A percentile compares a stretch with the other conserved stretches of the same genome.
Conservation (phyloP, 2,888 invertebrate species). For the Podotricha telesiphe region DNA sequence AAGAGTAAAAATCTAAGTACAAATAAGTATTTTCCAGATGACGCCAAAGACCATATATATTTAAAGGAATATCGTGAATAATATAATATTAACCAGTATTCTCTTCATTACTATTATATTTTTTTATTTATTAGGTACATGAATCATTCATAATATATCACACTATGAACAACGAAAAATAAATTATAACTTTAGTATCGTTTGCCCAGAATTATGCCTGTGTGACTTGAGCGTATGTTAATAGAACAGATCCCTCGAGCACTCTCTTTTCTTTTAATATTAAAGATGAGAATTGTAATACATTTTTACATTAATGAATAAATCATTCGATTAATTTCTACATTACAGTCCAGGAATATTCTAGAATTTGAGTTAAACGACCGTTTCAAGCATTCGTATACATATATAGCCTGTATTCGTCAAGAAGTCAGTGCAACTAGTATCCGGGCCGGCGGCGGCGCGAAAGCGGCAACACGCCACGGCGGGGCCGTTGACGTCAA, state of each 20-base stretch:
- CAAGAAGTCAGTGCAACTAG: slow-evolving; percentile 6
- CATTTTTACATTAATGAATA: slow-evolving; percentile 48
- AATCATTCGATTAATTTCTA: slow-evolving; percentile 46
- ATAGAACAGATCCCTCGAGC: slow-evolving; percentile 10
- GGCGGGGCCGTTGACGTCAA: slow-evolving; percentile 53
- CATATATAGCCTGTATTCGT: neutral
- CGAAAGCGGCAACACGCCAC: slow-evolving; percentile 17
- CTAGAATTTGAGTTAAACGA: slow-evolving; percentile 52
- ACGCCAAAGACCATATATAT: neutral
- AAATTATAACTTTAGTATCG: neutral
- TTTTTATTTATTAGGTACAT: neutral
- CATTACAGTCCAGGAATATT: slow-evolving; percentile 45
- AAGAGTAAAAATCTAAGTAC: neutral
- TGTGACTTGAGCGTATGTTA: slow-evolving; percentile 8
- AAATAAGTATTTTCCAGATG: slow-evolving; percentile 13
- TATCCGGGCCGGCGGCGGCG: slow-evolving; percentile 5
- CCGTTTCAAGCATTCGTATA: slow-evolving; percentile 45
- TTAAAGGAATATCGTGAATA: neutral
- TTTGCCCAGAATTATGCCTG: slow-evolving; percentile 7
- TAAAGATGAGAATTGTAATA: slow-evolving; percentile 19
- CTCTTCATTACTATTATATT: no score
- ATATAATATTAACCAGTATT: neutral
- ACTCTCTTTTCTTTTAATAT: slow-evolving; percentile 18
- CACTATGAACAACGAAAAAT: neutral
- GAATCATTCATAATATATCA: neutral